These are phyloP conservation scores for Serranus cabrilla DNA, from an alignment of 2,797 vertebrate genomes.

Conservation along the genomic window DNA sequence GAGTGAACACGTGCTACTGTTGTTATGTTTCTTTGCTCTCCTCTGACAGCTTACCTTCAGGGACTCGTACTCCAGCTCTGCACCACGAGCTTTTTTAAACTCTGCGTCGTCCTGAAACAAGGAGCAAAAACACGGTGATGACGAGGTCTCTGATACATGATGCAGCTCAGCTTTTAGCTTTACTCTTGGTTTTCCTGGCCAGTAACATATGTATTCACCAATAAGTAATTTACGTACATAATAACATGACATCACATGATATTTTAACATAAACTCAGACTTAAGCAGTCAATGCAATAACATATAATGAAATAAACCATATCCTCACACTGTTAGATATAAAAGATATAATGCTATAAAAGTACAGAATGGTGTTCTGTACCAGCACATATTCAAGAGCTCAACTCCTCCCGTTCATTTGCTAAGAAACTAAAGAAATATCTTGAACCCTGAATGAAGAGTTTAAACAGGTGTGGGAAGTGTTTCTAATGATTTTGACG, in stretches of 20 bases:
- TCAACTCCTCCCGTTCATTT: constrained; percentile 1
- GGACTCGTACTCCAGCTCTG: constrained; percentile 97
- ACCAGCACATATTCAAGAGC: not conserved
- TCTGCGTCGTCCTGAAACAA: constrained; percentile 88
- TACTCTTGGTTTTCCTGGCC: too few relatives aligned
- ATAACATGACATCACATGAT: too few relatives aligned
- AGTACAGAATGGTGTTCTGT: not conserved
- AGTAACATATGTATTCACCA: too few relatives aligned
- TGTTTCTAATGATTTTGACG: too few relatives aligned
- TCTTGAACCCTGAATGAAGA: constrained; percentile 2
- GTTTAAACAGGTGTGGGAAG: not conserved
- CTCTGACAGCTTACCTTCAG: constrained; percentile 90
- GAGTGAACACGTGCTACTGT: not conserved
- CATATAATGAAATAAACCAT: not conserved
- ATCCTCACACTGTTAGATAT: not conserved
- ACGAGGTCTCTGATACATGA: not conserved
- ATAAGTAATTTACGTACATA: too few relatives aligned
- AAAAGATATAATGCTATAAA: too few relatives aligned
- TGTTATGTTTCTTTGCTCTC: not conserved
- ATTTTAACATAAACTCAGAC: too few relatives aligned
- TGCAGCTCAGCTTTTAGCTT: not conserved
- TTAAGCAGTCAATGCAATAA: too few relatives aligned
- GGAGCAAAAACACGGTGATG: constrained; percentile 25
- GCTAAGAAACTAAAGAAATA: not conserved
- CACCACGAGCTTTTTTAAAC: constrained; percentile 93